Evolutionary conservation across 1,140 invertebrate genomes (phyloP).

Genomic region (Drosophila persimilis): DNA sequence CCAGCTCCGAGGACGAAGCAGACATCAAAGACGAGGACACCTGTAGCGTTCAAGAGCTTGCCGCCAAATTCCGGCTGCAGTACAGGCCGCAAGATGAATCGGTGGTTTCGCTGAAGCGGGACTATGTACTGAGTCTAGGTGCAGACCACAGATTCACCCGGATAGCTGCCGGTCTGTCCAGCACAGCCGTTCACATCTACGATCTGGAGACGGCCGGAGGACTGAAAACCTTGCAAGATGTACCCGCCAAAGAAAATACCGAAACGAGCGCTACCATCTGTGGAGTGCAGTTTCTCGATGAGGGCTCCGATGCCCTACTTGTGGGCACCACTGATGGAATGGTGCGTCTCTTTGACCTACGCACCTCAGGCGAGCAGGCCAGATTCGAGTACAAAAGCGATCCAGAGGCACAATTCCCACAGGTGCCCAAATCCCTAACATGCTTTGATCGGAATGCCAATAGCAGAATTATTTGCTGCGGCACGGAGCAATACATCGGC

Average conservation of each 20-base stretch:
- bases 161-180: conserved; percentile 65
- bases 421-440: conserved; percentile 85
- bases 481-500: conserved; percentile 88
- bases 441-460: conserved; percentile 91
- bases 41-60: conserved; percentile 51
- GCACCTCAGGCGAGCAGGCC: conserved; percentile 44
- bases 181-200: conserved; percentile 57
- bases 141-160: conserved; percentile 47
- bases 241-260: neutral
- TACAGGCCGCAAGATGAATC: conserved; percentile 49
- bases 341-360: conserved; percentile 70
- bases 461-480: conserved; percentile 89
- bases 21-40: conserved; percentile 66
- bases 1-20: conserved; percentile 59
- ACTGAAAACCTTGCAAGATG: neutral
- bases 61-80: conserved; percentile 44
- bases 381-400: conserved; percentile 62
- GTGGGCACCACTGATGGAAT: conserved; percentile 68
- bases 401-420: conserved; percentile 75
- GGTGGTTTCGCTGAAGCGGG: conserved; percentile 53
- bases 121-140: conserved; percentile 60
- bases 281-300: conserved; percentile 69
- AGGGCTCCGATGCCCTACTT: conserved; percentile 48
- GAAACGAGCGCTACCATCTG: conserved; percentile 29
- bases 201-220: conserved; percentile 42